Evolutionary conservation across 2,888 invertebrate species (phyloP), one percentile per base, ranked within the genome.

Genomic region (Himalopsyche anomala): DNA sequence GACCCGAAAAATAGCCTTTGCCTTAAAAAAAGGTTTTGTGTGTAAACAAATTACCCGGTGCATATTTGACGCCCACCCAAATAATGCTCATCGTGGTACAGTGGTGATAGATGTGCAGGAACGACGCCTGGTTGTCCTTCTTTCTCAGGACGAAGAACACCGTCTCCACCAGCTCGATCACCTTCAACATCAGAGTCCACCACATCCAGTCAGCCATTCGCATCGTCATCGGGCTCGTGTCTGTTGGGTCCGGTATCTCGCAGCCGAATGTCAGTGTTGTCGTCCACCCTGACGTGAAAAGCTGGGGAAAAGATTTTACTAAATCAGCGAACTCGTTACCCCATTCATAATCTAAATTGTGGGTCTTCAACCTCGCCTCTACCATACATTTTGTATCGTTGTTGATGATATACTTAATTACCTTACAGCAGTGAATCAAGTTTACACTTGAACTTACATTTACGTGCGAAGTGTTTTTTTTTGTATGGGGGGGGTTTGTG

Each of bases 41-140:
- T 11, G 8, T 45, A 45, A 45, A 40, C 1, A 40, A 40, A 40
- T 90, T 92, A 96, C 96, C 96, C 92, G 95, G 94, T 88, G 95
- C 92, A 90, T 94, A 95, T 91, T 95, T 95, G 56, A 94, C 92
- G 1, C 92, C 94, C 0, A 94, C 89, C 94, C 95, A 96, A 0
- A 94, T 90, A 4, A 96, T 91, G 15, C 93, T 90, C 55, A 95
- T 90, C 0, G 95, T 94, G 82, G 94, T 92, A 82, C 94, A 91
- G 89, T 96, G 96, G 91, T 96, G 96, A 90, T 96, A 96, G 2
- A 96, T 91, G 89, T 96, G 96, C 80, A 96, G 91, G 88, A 94
- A 94, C 0, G 96, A 94, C 8, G 96, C 95, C 91, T 96, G 96
- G 80, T 94, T 94, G 87, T 94, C 92, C 90, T 95, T 96, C 91